phyloP scores from a whole-genome alignment of 2,797 vertebrate genomes.

The Lacerta bilineata region DNA sequence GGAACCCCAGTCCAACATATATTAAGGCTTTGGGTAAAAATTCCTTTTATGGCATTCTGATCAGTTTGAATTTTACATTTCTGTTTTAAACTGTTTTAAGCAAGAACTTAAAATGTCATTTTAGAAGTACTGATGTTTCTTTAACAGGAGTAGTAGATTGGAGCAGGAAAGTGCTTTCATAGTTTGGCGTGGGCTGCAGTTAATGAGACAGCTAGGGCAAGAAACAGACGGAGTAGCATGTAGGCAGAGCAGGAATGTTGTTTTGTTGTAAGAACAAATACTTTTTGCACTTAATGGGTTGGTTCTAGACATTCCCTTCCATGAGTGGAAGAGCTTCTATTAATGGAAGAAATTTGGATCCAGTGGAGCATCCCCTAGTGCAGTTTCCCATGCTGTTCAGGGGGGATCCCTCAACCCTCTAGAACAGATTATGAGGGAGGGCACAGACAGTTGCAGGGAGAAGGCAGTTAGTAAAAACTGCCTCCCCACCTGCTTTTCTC shows the following conservation, averaged over 20 bases:
- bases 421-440: too few relatives aligned
- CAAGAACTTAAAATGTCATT: neutral
- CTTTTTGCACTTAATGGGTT: neutral
- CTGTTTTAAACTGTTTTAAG: neutral
- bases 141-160: neutral
- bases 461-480: too few relatives aligned
- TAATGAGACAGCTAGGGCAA: neutral
- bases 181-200: neutral
- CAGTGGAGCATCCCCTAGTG: neutral
- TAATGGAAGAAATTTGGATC: neutral
- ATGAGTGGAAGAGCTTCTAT: neutral
- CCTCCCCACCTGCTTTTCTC: too few relatives aligned
- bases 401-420: too few relatives aligned
- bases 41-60: neutral
- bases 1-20: neutral
- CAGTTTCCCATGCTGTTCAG: too few relatives aligned
- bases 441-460: too few relatives aligned
- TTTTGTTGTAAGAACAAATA: too few relatives aligned
- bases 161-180: neutral
- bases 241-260: neutral
- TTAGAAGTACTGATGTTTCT: neutral
- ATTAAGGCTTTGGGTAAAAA: neutral
- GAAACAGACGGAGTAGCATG: neutral
- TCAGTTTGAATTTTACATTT: neutral
- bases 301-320: neutral